These are phyloP conservation scores for Murina feae DNA, from an alignment of 2,113 vertebrate genomes.

Conservation along the genomic window DNA sequence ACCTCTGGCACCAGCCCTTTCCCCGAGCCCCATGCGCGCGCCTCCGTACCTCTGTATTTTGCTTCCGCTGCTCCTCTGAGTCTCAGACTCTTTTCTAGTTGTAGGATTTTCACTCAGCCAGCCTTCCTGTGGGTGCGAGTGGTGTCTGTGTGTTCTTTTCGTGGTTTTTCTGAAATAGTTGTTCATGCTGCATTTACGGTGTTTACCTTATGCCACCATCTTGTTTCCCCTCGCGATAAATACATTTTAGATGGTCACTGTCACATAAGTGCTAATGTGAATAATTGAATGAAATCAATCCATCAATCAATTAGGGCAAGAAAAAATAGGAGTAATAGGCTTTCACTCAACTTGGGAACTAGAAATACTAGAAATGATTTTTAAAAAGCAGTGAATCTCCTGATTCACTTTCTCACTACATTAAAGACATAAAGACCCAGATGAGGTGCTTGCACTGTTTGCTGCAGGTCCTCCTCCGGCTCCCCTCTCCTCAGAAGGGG, in stretches of 20 bases:
- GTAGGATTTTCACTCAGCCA: too few species aligned
- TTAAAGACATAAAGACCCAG: background rate
- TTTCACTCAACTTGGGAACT: background rate
- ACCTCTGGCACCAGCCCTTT: too few species aligned
- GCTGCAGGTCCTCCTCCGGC: background rate
- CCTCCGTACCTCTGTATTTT: too few species aligned
- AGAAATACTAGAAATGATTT: background rate
- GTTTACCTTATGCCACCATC: too few species aligned
- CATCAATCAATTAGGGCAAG: background rate
- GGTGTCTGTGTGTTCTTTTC: too few species aligned
- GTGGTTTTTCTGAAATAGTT: too few species aligned
- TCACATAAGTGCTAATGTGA: background rate
- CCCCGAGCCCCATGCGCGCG: too few species aligned
- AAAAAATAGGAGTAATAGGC: background rate
- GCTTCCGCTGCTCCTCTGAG: too few species aligned
- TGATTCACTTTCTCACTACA: rapidly evolving
- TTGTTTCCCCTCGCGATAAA: too few species aligned
- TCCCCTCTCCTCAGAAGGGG: background rate
- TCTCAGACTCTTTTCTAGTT: too few species aligned
- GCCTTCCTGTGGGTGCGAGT: too few species aligned
- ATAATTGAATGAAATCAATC: background rate
- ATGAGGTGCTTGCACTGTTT: background rate
- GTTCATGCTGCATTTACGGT: too few species aligned
- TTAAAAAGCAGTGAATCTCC: background rate
- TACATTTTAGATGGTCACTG: background rate